phyloP scores from a whole-genome alignment of 2,888 invertebrate genomes.

The Elysia crispata region DNA sequence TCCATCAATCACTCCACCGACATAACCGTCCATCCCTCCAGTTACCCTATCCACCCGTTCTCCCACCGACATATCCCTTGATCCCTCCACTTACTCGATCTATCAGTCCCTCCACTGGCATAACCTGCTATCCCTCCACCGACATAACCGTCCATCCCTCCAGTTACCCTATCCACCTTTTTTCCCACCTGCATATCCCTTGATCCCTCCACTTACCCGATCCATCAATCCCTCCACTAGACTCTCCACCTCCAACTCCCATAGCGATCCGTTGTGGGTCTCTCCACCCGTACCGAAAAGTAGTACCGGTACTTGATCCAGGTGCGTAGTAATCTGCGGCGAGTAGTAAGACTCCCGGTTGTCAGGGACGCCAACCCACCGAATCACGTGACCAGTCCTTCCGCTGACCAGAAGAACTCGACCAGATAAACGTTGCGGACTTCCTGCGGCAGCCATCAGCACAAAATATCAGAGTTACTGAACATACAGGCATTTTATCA shows the following conservation, averaged over 20 bases:
- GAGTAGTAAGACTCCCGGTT: constrained; percentile 85
- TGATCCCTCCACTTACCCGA: constrained; percentile 72
- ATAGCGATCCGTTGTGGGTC: constrained; percentile 85
- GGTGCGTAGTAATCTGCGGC: constrained; percentile 79
- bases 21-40: background rate
- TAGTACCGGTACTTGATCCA: constrained; percentile 80
- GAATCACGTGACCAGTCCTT: constrained; percentile 83
- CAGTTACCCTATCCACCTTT: no score
- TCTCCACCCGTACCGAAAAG: constrained; percentile 87
- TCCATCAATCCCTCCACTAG: constrained; percentile 75
- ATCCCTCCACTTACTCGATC: background rate
- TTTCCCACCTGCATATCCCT: no score
- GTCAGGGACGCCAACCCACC: constrained; percentile 81
- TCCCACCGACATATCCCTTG: no score
- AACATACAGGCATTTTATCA: no score
- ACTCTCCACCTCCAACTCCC: constrained; percentile 81
- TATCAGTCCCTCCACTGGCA: no score
- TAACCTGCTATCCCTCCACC: no score
- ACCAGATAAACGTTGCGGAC: constrained; percentile 80
- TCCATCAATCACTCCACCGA: no score
- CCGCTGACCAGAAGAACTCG: constrained; percentile 86
- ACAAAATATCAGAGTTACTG: no score
- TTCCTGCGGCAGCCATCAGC: constrained; percentile 66
- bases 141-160: no score
- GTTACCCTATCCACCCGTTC: no score